These are phyloP conservation scores for Drosophila subsilvestris DNA, from an alignment of 2,888 invertebrate species.

Conservation along the genomic window DNA sequence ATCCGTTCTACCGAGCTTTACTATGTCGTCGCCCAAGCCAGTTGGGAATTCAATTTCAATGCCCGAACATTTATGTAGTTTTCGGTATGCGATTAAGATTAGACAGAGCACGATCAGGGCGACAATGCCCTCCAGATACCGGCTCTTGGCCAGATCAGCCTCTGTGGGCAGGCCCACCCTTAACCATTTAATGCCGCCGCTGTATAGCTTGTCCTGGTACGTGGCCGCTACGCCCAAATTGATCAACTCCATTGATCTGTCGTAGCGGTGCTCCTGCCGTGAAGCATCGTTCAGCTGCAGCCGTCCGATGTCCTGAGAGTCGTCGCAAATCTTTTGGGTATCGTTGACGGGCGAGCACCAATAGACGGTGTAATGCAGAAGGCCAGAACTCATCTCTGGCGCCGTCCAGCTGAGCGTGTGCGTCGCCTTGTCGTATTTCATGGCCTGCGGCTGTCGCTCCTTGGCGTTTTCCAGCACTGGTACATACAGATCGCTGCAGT, in stretches of 20 bases:
- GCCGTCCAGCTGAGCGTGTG: slow-evolving; percentile 12
- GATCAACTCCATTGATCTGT: background rate
- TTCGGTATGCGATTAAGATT: background rate
- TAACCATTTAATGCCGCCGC: slow-evolving; percentile 46
- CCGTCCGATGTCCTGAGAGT: background rate
- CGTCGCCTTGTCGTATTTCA: accelerated
- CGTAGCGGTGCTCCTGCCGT: background rate
- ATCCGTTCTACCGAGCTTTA: background rate
- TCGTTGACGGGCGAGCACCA: slow-evolving; percentile 21
- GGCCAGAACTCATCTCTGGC: background rate
- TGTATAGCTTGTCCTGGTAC: background rate
- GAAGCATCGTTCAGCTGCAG: background rate
- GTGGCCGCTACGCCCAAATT: slow-evolving; percentile 40
- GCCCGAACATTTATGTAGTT: slow-evolving; percentile 1
- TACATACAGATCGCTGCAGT: slow-evolving; percentile 36
- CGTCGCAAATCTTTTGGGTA: slow-evolving; percentile 13
- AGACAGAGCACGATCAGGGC: slow-evolving; percentile 33
- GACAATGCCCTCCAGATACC: background rate
- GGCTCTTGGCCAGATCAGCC: background rate
- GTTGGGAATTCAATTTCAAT: slow-evolving; percentile 38
- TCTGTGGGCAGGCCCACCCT: background rate
- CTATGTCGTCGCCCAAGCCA: background rate
- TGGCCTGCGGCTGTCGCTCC: slow-evolving; percentile 6
- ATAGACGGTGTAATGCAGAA: slow-evolving; percentile 43
- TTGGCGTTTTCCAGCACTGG: background rate